Evolutionary conservation across 2,113 vertebrate species (phyloP).

Genomic region (Fulica atra): DNA sequence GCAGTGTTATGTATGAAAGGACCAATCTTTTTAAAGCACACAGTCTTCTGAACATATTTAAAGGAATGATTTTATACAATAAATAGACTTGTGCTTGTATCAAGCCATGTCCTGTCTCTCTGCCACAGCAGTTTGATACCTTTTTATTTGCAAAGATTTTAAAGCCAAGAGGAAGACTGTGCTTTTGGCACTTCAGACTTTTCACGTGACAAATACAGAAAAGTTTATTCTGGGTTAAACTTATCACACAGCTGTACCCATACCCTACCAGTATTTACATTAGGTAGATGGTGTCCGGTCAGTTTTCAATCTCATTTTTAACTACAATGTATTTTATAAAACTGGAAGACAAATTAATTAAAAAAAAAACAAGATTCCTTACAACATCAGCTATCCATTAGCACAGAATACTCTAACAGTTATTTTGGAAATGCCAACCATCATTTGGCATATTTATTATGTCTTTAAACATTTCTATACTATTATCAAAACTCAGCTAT

Average conservation of each 20-base stretch:
- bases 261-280: no score
- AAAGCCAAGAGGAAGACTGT: background rate
- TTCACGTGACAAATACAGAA: background rate
- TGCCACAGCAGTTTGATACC: background rate
- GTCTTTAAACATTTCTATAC: background rate
- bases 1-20: no score
- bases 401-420: background rate
- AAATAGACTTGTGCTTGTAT: no score
- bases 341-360: background rate
- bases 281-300: no score
- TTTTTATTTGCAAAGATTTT: background rate
- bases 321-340: background rate
- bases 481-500: background rate
- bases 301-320: background rate
- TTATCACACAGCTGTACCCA: no score
- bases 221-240: background rate
- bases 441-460: background rate
- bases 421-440: background rate
- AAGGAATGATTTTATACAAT: no score
- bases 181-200: background rate
- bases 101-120: no score
- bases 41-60: no score
- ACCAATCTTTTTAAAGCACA: no score
- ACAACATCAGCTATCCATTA: no score
- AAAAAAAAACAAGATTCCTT: no score